A percentile compares a stretch with the other conserved stretches of the same genome.
Conservation (phyloP, 2,113 vertebrate species). For the Nicator chloris region DNA sequence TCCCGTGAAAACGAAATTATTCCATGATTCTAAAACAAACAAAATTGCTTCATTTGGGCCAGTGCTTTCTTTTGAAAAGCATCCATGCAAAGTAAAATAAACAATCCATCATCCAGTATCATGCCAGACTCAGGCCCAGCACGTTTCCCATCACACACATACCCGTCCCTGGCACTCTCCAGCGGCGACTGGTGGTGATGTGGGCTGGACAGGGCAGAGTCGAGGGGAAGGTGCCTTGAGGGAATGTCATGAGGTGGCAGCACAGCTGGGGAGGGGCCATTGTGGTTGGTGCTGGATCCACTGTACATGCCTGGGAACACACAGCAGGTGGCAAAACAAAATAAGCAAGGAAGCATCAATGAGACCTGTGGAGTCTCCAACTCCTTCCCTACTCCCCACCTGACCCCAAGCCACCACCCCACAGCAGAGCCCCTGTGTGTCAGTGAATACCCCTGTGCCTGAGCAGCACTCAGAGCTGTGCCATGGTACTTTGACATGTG, state of each 20-base stretch:
- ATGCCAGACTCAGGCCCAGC: neutral
- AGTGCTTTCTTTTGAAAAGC: neutral
- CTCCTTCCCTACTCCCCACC: neutral
- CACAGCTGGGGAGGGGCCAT: conserved; percentile 75
- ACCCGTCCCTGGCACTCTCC: conserved; percentile 86
- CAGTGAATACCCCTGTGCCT: neutral
- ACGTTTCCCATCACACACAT: conserved; percentile 48
- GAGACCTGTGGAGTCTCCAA: neutral
- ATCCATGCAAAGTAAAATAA: neutral
- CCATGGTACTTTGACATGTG: fast-evolving
- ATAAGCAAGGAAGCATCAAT: neutral
- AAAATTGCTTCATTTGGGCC: neutral
- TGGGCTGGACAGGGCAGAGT: conserved; percentile 77
- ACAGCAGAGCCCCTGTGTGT: neutral
- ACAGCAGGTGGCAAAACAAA: conserved; percentile 54
- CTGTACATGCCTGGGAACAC: conserved; percentile 87
- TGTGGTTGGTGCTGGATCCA: conserved; percentile 79
- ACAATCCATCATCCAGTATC: neutral
- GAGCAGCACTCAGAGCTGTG: neutral
- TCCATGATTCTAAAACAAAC: neutral
- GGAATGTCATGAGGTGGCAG: conserved; percentile 78
- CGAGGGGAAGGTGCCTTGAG: conserved; percentile 80
- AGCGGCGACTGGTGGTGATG: conserved; percentile 85
- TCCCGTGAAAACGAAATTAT: neutral
- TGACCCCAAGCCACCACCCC: fast-evolving